Base-by-base conservation (phyloP, 2,888 invertebrate genomes). In the Dryobota labecula region DNA sequence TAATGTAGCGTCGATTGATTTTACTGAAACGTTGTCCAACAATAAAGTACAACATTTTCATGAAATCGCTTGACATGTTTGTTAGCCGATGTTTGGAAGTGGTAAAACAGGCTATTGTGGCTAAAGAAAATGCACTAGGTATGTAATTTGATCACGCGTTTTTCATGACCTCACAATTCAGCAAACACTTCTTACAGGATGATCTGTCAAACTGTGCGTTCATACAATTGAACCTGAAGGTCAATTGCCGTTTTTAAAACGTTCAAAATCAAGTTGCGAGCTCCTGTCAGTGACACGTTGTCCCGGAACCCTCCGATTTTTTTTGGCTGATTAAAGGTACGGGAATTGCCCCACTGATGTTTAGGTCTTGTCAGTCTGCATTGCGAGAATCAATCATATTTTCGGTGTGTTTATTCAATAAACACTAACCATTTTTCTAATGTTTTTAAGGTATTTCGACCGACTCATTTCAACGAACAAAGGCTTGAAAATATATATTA, bases 401-500 rank as follows among this genome's bases (percentile, higher is more conserved):
- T 24, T 49, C 9, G 9, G 6, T 67, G 38, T 30, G 15, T 70
- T 69, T 8, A 69, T 33, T 51, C 11, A 33, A 20, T 69, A 41
- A 33, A 69, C 20, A 69, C 30, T n/a, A 5, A 38, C 13, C 8
- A 9, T 36, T 72, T 45, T 30, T 51, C 6, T 36, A 13, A 13
- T 2, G 2, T 6, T 73, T 38, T 8, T 27, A 15, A 20, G 15
- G 15, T 30, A 30, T 33, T 13, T 54, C 11, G 54, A 30, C 61
- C n/a, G 30, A n/a, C 18, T 70, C 24, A 43, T 47, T 9, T 54
- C 11, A 36, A 53, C 56, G 36, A 51, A 56, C 33, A 33, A 47
- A 53, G 47, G n/a, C 47, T 62, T 49, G 60, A 80, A 80, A 72
- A 71, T 78, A 73, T 66, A 73, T 27, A 47, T 41, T 36, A 49